Evolutionary conservation across 2,797 vertebrate genomes (phyloP), one percentile per base, ranked within the genome.

Genomic region (Cryptoprocta ferox): DNA sequence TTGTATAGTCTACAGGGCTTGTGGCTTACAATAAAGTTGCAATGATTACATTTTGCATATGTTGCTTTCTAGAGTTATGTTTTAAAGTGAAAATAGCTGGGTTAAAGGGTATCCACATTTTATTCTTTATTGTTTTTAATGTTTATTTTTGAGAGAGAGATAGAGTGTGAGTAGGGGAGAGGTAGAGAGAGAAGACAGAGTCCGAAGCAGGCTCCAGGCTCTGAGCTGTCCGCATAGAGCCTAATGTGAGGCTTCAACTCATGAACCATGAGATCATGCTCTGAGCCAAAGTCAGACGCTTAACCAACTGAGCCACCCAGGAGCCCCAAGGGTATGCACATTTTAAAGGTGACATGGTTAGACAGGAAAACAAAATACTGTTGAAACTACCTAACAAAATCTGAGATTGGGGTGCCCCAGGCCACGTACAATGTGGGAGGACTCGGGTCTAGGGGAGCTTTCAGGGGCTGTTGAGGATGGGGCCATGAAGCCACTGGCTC

Each of bases 1-100:
- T 81, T 91, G 5, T 50, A 59, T n/a, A 45, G 19, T 50, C 37
- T 28, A 3, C 30, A 88, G 30, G 8, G 32, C 19, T 93, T 85
- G 6, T 30, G 21, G 32, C 26, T 91, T 78, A 61, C 1, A 26
- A 45, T 66, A 91, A 84, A 61, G 19, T 66, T 94, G 68, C 45
- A 24, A 1, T 79, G 42, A 79, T 24, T 28, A 12, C 24, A 13
- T 88, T 68, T 7, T 80, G 28, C 39, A 26, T 65, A 19, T 11
- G 45, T 53, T 92, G 39, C 56, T 89, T 94, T 11, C 71, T 88
- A 37, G 84, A 63, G 21, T 63, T 84, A 37, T n/a, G 7, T 81
- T 94, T 95, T 53, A 91, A 45, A 85, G 76, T 88, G 37, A 88
- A 87, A 82, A n/a, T 16, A 96, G 26, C 39, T 66, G 42, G 28